A percentile compares a stretch with the other conserved stretches of the same genome.
Conservation (phyloP, 2,888 invertebrate species). For the Pandemis heparana region DNA sequence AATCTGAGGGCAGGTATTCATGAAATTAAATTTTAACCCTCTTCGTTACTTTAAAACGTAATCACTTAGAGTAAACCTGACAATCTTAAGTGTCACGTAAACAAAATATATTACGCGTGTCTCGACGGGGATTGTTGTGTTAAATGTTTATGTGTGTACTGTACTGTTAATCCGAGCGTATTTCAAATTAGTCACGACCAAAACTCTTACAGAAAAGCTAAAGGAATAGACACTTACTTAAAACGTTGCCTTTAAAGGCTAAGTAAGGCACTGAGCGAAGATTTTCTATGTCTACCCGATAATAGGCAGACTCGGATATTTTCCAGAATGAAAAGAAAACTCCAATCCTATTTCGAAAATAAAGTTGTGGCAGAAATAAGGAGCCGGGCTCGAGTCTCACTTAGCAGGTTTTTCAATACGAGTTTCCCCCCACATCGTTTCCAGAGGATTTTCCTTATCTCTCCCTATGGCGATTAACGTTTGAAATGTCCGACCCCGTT, state of each 20-base stretch:
- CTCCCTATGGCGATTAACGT: conserved; percentile 41
- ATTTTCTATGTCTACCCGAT: background rate
- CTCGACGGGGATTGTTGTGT: background rate
- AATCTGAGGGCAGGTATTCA: conserved; percentile 37
- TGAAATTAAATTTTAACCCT: conserved; percentile 29
- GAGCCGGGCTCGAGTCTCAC: conserved; percentile 15
- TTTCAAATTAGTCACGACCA: background rate
- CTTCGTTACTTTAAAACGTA: conserved; percentile 32
- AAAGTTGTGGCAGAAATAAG: conserved; percentile 29
- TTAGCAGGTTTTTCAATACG: conserved; percentile 37
- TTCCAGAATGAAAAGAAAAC: conserved; percentile 17
- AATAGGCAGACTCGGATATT: conserved; percentile 7
- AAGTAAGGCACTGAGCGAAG: background rate
- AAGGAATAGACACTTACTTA: background rate
- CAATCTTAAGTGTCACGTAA: conserved; percentile 20
- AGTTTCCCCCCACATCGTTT: conserved; percentile 32
- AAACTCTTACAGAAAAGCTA: background rate
- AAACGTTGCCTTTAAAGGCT: background rate
- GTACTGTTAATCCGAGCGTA: background rate
- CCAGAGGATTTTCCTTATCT: conserved; percentile 39
- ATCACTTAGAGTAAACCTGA: conserved; percentile 23
- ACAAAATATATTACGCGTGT: conserved; percentile 10
- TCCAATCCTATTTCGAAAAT: conserved; percentile 26
- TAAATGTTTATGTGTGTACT: background rate
- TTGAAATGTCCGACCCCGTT: conserved; percentile 38